Percentiles rank a stretch among this genome's conserved stretches.
Conservation (phyloP, 2,113 vertebrate species). For the Pelecanus crispus region DNA sequence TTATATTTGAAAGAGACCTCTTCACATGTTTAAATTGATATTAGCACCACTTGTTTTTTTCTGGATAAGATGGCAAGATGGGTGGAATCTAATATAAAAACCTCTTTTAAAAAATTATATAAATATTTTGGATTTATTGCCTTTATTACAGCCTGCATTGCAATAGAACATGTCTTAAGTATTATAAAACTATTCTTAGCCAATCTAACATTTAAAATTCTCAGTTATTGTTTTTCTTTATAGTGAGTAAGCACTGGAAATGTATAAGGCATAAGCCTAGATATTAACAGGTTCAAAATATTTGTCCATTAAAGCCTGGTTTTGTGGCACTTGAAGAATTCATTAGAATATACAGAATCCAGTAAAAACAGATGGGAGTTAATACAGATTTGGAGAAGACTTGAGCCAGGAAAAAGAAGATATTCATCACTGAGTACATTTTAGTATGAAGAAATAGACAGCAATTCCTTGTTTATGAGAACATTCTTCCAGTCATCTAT, state of each 20-base stretch:
- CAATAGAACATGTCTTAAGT: background rate
- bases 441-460: background rate
- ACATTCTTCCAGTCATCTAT: background rate
- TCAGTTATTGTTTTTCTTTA: background rate
- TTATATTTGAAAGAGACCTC: background rate
- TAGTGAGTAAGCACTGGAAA: background rate
- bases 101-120: background rate
- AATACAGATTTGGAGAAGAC: background rate
- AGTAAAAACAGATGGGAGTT: constrained; percentile 7
- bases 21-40: background rate
- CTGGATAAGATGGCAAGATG: background rate
- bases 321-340: background rate
- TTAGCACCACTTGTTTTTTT: background rate
- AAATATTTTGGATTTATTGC: background rate
- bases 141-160: background rate
- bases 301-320: background rate
- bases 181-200: background rate
- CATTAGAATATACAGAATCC: background rate
- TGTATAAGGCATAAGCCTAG: background rate
- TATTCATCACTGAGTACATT: background rate
- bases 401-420: background rate
- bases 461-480: background rate
- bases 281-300: background rate
- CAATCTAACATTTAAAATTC: background rate
- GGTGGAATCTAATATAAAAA: background rate